Percentiles rank a stretch among this genome's conserved stretches.
These are phyloP conservation scores for Ormyrus pomaceus DNA, from an alignment of 2,888 invertebrate species.

Conservation along the genomic window DNA sequence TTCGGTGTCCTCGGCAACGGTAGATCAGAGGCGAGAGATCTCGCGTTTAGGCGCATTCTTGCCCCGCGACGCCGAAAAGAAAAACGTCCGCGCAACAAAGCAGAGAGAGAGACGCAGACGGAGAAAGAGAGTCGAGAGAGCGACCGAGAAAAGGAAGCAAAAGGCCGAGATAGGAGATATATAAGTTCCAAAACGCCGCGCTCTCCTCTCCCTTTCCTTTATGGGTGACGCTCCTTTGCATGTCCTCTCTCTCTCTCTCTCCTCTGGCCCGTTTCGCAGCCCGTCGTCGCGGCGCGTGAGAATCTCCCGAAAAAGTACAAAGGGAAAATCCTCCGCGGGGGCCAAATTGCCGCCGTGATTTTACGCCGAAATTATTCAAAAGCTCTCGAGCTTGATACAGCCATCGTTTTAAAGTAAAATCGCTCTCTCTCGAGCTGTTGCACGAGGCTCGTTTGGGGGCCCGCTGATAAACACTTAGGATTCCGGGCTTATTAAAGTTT, in stretches of 20 bases:
- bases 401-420: conserved; percentile 15
- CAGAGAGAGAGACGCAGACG: background rate
- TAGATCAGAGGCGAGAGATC: conserved; percentile 38
- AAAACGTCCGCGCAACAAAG: conserved; percentile 53
- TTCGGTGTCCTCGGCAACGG: background rate
- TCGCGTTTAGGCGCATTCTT: conserved; percentile 47
- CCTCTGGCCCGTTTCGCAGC: background rate
- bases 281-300: conserved; percentile 31
- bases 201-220: conserved; percentile 40
- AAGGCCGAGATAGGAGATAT: conserved; percentile 50
- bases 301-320: conserved; percentile 29
- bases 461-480: background rate
- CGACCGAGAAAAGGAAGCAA: background rate
- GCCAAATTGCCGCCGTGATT: background rate
- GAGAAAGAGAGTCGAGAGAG: conserved; percentile 18
- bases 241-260: conserved; percentile 30
- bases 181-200: conserved; percentile 56
- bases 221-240: conserved; percentile 51
- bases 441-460: too few relatives aligned
- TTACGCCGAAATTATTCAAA: background rate
- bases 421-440: too few relatives aligned
- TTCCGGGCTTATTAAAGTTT: background rate
- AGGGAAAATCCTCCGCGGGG: background rate
- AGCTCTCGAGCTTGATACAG: background rate
- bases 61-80: conserved; percentile 47